Evolutionary conservation across 1,140 invertebrate genomes (phyloP), one percentile per base, ranked within the genome.

Genomic region (Lithobius niger): DNA sequence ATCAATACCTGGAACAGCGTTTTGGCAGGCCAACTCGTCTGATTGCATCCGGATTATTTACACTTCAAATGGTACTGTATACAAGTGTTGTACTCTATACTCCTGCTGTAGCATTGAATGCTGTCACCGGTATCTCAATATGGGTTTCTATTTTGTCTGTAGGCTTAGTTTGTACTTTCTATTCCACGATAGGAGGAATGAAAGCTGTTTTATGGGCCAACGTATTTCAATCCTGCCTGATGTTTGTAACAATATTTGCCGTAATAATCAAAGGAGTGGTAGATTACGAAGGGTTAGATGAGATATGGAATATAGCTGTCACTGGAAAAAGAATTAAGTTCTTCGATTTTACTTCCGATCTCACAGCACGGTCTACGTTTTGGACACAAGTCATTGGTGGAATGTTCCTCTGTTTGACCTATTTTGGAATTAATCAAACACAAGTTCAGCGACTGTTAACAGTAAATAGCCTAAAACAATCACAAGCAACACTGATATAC

Each of bases 61-160:
- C 62, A 18, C 21, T 66, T 16, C 63, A 67, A 52, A 68, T 68
- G 66, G 67, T 81, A 69, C 69, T 96, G 19, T 96, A 96, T 64
- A 93, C 92, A 75, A 87, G 88, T 2, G 83, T 97, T 62, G 91
- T 95, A 0, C 73, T 96, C 0, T 95, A 91, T 70, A 90, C 91
- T 0, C 92, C 92, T 2, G 84, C 90, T 1, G 75, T 95, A 57
- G 88, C 91, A 0, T 65, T 96, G 19, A 87, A 88, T 70, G 83
- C 89, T n/a, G 86, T 94, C 31, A 88, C 86, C 4, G 84, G 84
- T 15, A 65, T 89, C 10, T 79, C 80, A 28, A 78, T 81, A 69
- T 71, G 80, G 51, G 69, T 78, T 52, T 84, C 88, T 4, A 88
- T 96, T 52, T 65, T 92, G 28, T 76, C 81, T 3, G 82, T 94